Evolutionary conservation across 2,113 vertebrate species (phyloP).

Genomic region (Pseudopipra pipra): DNA sequence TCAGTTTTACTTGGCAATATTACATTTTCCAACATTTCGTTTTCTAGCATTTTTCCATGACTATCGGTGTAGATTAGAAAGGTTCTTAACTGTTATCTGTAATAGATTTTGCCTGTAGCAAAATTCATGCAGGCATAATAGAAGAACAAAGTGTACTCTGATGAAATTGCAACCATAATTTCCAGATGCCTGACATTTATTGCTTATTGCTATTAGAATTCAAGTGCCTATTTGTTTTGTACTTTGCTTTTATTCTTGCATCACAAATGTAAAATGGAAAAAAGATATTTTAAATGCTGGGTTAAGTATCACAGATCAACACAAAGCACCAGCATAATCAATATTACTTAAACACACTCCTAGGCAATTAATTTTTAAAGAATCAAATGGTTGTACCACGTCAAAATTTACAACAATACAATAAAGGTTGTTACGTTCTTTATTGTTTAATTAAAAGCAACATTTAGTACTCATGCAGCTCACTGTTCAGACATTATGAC

Average conservation of each 20-base stretch:
- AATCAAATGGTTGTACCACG: slow-evolving; percentile 74
- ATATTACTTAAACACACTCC: slow-evolving; percentile 82
- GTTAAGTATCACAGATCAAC: slow-evolving; percentile 83
- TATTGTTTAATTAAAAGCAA: slow-evolving; percentile 86
- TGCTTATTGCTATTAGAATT: slow-evolving; percentile 87
- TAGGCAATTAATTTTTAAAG: slow-evolving; percentile 84
- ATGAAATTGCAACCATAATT: slow-evolving; percentile 88
- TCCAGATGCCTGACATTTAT: slow-evolving; percentile 88
- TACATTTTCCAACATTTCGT: slow-evolving; percentile 77
- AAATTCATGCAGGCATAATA: slow-evolving; percentile 86
- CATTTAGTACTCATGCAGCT: slow-evolving; percentile 70
- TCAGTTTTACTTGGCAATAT: slow-evolving; percentile 76
- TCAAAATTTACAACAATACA: slow-evolving; percentile 79
- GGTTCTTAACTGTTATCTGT: slow-evolving; percentile 86
- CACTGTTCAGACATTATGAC: slow-evolving; percentile 65
- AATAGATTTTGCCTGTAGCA: slow-evolving; percentile 87
- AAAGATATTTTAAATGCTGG: slow-evolving; percentile 83
- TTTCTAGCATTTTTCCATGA: slow-evolving; percentile 75
- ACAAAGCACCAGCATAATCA: slow-evolving; percentile 73
- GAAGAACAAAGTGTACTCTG: slow-evolving; percentile 85
- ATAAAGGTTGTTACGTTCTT: slow-evolving; percentile 74
- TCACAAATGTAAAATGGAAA: slow-evolving; percentile 83
- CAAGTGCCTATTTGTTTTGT: slow-evolving; percentile 88
- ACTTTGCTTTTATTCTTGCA: slow-evolving; percentile 84
- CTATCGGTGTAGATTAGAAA: slow-evolving; percentile 85